Base-by-base conservation (phyloP, 1,140 invertebrate species). In the Papilio xuthus region DNA sequence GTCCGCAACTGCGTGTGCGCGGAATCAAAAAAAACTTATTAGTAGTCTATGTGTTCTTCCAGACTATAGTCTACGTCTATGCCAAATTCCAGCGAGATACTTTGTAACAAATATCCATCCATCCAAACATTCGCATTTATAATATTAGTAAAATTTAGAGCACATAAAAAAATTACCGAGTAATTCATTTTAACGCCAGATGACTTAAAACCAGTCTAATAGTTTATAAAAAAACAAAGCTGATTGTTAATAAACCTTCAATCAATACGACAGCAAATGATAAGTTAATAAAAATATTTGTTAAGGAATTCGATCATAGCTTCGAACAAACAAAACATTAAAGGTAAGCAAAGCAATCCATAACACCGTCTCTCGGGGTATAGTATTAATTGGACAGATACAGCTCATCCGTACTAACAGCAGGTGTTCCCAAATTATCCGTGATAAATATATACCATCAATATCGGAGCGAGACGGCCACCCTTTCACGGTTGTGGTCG, bases 401-500 rank as follows among this genome's bases (percentile, higher is more conserved):
- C 83, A 82, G 83, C 80, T 86, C 85, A 82, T 87, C 81, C 81
- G 42, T 74, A 82, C 76, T 84, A 89, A 85, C 90, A 92, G 90
- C 90, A 90, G 90, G 90, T 91, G 90, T 91, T 86, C 90, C 86
- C 82, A 88, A 90, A 91, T 89, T 84, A 86, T 89, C 84, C 83
- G 86, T 90, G 90, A 91, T 92, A 89, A 89, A 92, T 90, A 87
- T 82, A 84, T 79, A 77, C 89, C 87, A 92, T 91, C 88, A 92
- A 88, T 89, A 88, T 85, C 56, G 72, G 71, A 81, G 73, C 77
- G 78, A 53, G 79, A 82, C 77, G 79, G 83, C 79, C 88, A 86
- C 87, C 86, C 88, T 86, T 87, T 85, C 85, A 85, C 81, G 85
- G 83, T 77, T 82, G n/a, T n/a, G 82, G 83, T 83, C 82, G 85